Conservation (phyloP, 2,113 vertebrate species). For the Phalacrocorax carbo region DNA sequence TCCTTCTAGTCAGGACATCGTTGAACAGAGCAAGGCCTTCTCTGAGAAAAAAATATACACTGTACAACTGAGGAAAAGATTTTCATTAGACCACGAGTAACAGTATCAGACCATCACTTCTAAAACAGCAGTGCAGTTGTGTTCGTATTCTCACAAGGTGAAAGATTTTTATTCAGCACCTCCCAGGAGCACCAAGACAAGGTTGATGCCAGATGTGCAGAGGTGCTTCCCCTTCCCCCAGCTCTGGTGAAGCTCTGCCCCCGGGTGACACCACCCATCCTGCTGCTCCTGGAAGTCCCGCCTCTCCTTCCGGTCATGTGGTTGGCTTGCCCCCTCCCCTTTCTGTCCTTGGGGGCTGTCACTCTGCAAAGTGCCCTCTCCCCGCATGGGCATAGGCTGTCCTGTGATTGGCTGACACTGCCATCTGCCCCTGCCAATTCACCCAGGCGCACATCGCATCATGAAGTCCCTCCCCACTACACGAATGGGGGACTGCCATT, state of each 20-base stretch:
- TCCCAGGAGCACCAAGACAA: neutral
- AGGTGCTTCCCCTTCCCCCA: too few relatives aligned
- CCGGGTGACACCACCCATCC: too few relatives aligned
- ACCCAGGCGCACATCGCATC: neutral
- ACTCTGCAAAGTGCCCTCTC: neutral
- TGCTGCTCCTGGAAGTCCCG: neutral
- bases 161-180: neutral
- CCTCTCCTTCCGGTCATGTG: neutral
- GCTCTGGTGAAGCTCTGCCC: neutral
- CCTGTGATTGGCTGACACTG: neutral
- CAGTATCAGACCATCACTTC: neutral
- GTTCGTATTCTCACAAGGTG: neutral
- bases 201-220: too few relatives aligned
- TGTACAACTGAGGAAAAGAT: neutral
- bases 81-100: neutral
- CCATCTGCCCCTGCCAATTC: neutral
- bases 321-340: neutral
- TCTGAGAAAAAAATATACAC: neutral
- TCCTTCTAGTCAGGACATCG: neutral
- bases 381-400: rapidly evolving
- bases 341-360: neutral
- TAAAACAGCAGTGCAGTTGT: neutral
- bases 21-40: neutral
- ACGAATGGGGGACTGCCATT: rapidly evolving
- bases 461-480: neutral